A percentile compares a stretch with the other conserved stretches of the same genome.
These are phyloP conservation scores for Phasianus colchicus DNA, from an alignment of 2,113 vertebrate genomes.

Conservation along the genomic window DNA sequence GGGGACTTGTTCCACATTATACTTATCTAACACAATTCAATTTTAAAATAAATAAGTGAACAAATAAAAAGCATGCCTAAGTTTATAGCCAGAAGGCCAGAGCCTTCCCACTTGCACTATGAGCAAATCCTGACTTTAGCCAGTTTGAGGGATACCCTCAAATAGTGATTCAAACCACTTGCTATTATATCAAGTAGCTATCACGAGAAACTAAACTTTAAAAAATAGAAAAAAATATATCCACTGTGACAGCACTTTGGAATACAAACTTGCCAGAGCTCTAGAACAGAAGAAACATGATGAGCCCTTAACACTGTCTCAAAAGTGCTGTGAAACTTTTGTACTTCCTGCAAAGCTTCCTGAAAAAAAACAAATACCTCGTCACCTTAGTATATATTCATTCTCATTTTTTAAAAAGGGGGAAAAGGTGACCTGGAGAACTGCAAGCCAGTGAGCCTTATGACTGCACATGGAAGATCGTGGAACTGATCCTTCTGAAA, in stretches of 20 bases:
- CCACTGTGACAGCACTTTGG: neutral
- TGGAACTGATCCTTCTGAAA: too few relatives aligned
- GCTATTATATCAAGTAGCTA: neutral
- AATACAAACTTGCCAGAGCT: neutral
- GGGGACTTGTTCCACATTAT: neutral
- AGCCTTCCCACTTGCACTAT: neutral
- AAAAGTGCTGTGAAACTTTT: neutral
- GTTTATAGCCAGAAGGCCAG: neutral
- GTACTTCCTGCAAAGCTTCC: neutral
- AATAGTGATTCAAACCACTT: neutral
- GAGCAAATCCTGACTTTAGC: neutral
- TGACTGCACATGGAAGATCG: too few relatives aligned
- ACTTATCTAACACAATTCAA: neutral
- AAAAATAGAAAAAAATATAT: too few relatives aligned
- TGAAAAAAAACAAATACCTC: neutral
- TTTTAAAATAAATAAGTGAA: neutral
- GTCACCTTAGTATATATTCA: too few relatives aligned
- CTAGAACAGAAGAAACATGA: neutral
- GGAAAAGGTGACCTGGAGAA: too few relatives aligned
- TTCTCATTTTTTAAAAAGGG: too few relatives aligned
- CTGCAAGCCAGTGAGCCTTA: too few relatives aligned
- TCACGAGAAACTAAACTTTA: neutral
- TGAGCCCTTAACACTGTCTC: neutral
- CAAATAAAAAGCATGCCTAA: neutral
- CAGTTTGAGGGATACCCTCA: neutral